phyloP scores from a whole-genome alignment of 2,113 vertebrate genomes.

The Pteronura brasiliensis region DNA sequence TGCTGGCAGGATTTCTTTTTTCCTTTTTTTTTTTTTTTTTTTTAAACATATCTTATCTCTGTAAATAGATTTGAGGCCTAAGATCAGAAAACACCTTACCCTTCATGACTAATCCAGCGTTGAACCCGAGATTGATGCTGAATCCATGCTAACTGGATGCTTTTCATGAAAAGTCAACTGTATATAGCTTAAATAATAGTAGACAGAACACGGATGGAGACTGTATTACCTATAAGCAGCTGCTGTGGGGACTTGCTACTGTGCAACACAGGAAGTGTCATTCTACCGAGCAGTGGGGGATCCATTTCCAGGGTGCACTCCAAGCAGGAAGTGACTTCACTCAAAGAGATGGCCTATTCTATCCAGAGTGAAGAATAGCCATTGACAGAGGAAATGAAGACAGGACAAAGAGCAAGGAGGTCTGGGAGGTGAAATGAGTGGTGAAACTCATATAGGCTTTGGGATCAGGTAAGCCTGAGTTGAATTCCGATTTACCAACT shows the following conservation, averaged over 20 bases:
- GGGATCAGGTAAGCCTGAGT: not conserved
- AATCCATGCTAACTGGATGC: not conserved
- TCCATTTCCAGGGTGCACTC: not conserved
- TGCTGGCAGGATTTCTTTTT: not conserved
- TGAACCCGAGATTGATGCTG: not conserved
- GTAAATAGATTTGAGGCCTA: not conserved
- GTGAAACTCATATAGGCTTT: not conserved
- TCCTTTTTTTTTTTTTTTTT: too few species aligned
- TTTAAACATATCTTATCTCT: not conserved
- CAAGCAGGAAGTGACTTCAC: slow-evolving; percentile 31
- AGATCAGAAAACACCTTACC: not conserved
- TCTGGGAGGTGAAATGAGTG: not conserved
- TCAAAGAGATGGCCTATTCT: not conserved
- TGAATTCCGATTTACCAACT: not conserved
- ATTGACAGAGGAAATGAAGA: not conserved
- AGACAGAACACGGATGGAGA: not conserved
- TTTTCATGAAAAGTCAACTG: slow-evolving; percentile 31
- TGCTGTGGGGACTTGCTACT: not conserved
- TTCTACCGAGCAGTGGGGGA: not conserved
- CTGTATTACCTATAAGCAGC: not conserved
- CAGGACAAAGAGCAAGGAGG: not conserved
- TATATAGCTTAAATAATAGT: not conserved
- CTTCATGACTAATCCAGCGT: not conserved
- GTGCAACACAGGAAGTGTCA: not conserved
- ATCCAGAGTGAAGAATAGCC: not conserved